phyloP scores from a whole-genome alignment of 2,797 vertebrate species.

The Hafferia zeledoni region DNA sequence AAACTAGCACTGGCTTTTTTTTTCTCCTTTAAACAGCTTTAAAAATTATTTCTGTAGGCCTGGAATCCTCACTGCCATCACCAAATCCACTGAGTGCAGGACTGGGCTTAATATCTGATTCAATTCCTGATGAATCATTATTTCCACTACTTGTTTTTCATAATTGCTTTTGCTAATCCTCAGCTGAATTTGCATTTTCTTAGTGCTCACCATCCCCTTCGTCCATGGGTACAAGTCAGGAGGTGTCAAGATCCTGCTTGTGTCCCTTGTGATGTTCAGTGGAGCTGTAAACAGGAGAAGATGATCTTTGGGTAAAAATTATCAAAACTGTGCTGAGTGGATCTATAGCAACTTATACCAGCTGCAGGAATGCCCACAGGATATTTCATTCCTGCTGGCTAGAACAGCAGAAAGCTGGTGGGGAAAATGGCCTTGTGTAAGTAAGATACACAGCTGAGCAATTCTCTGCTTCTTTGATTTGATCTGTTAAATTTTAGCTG shows the following conservation, averaged over 20 bases:
- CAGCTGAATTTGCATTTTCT: background rate
- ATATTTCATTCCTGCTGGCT: background rate
- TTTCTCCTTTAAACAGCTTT: background rate
- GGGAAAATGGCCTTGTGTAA: background rate
- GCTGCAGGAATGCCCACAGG: background rate
- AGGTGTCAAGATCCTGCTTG: background rate
- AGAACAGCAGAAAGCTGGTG: background rate
- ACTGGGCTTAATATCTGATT: background rate
- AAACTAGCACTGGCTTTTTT: background rate
- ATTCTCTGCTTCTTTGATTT: background rate
- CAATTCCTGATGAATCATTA: background rate
- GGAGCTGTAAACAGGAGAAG: background rate
- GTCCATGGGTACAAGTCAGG: background rate
- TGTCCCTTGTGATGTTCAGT: background rate
- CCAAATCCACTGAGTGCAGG: background rate
- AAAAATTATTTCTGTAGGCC: background rate
- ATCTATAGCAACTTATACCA: background rate
- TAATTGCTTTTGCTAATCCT: slow-evolving; percentile 39
- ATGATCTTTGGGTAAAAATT: background rate
- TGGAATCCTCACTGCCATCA: background rate
- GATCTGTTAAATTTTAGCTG: background rate
- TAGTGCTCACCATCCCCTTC: background rate
- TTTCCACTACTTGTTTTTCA: slow-evolving; percentile 9
- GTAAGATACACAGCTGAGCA: background rate
- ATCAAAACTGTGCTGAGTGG: background rate